A percentile compares a stretch with the other conserved stretches of the same genome.
phyloP scores from a whole-genome alignment of 2,888 invertebrate genomes.

The Amblyjoppa fuscipennis region DNA sequence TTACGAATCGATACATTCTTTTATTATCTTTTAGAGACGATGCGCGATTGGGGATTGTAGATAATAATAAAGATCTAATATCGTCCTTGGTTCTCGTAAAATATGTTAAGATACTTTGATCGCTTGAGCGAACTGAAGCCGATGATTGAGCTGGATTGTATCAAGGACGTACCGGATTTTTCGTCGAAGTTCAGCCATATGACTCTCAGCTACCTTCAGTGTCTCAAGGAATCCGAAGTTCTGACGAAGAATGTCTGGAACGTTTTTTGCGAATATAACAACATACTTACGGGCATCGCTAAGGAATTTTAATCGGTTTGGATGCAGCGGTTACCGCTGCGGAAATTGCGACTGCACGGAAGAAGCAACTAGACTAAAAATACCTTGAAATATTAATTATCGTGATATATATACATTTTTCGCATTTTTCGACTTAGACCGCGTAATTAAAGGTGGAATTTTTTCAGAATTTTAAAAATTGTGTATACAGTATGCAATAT shows the following conservation, averaged over 20 bases:
- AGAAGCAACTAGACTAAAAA: constrained; percentile 78
- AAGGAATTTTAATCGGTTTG: constrained; percentile 84
- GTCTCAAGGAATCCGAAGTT: constrained; percentile 83
- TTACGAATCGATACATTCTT: constrained; percentile 49
- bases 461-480: too few species aligned
- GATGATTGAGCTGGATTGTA: constrained; percentile 84
- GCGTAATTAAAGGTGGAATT: too few species aligned
- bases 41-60: constrained; percentile 40
- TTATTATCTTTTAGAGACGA: constrained; percentile 57
- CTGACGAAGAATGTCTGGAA: constrained; percentile 83
- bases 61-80: constrained; percentile 71
- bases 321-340: constrained; percentile 84
- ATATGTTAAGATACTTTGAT: constrained; percentile 80
- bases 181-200: constrained; percentile 84
- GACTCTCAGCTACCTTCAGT: constrained; percentile 83
- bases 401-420: constrained; percentile 17
- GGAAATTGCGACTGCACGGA: constrained; percentile 84
- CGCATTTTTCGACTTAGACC: too few species aligned
- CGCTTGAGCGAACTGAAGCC: constrained; percentile 84
- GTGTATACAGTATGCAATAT: too few species aligned
- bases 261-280: constrained; percentile 85
- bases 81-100: constrained; percentile 71
- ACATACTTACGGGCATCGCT: constrained; percentile 85
- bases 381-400: constrained; percentile 42
- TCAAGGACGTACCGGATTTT: constrained; percentile 84